Evolutionary conservation across 2,797 vertebrate species (phyloP).

Genomic region (Pseudomugil gertrudae): DNA sequence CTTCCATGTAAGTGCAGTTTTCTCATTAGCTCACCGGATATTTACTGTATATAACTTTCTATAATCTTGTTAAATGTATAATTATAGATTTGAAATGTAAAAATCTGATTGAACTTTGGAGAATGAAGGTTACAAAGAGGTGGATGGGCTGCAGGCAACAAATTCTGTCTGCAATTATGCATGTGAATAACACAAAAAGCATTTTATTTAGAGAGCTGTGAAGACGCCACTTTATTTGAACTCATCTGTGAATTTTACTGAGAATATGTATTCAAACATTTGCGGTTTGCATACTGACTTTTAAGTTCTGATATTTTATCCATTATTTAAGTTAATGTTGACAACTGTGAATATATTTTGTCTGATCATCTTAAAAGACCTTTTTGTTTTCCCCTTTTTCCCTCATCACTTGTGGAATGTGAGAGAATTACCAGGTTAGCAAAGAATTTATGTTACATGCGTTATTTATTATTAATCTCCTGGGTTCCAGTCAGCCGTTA

Average conservation of each 20-base stretch:
- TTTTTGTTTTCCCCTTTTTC: conserved; percentile 29
- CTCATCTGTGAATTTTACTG: conserved; percentile 61
- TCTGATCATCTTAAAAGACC: conserved; percentile 34
- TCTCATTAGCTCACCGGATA: conserved; percentile 62
- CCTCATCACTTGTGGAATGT: conserved; percentile 51
- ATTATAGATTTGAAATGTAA: conserved; percentile 59
- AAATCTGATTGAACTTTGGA: conserved; percentile 39
- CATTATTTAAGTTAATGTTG: conserved; percentile 42
- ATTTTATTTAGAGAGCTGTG: conserved; percentile 60
- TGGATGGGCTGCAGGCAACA: conserved; percentile 14
- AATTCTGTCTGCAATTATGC: conserved; percentile 16
- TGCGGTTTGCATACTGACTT: conserved; percentile 37
- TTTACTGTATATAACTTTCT: conserved; percentile 66
- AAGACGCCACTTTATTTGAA: conserved; percentile 69
- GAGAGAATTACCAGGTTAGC: conserved; percentile 41
- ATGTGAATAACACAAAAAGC: conserved; percentile 29
- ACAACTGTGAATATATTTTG: conserved; percentile 59
- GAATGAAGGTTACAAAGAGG: conserved; percentile 27
- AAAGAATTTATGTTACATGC: conserved; percentile 41
- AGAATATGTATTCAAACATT: conserved; percentile 41
- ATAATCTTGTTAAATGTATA: conserved; percentile 53
- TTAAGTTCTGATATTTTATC: conserved; percentile 52
- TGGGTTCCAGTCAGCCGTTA: conserved; percentile 37
- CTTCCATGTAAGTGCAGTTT: conserved; percentile 65
- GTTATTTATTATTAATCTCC: conserved; percentile 34